Evolutionary conservation across 2,113 vertebrate species (phyloP).

Genomic region (Carlito syrichta): DNA sequence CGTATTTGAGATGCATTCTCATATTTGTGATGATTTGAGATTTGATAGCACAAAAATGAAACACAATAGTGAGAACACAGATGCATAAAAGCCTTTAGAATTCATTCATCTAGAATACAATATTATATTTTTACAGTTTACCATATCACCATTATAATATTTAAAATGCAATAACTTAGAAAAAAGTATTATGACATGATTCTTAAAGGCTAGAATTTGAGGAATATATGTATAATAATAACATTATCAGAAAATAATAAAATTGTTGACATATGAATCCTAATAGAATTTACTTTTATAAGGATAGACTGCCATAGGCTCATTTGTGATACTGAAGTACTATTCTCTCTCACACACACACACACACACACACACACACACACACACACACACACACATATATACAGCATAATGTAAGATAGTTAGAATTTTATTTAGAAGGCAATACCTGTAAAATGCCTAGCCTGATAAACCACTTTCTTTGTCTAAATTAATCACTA

Average conservation of each 20-base stretch:
- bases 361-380: too few species aligned
- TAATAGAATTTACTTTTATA: neutral
- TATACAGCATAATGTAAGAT: neutral
- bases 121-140: neutral
- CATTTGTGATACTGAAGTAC: neutral
- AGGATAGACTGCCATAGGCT: neutral
- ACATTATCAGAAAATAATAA: neutral
- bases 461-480: neutral
- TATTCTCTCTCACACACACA: too few species aligned
- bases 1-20: neutral
- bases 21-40: slow-evolving; percentile 24
- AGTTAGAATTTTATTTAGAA: neutral
- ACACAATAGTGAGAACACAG: neutral
- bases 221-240: neutral
- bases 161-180: slow-evolving; percentile 29
- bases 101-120: neutral
- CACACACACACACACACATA: too few species aligned
- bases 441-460: neutral
- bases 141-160: neutral
- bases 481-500: slow-evolving; percentile 22
- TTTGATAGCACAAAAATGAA: slow-evolving; percentile 8
- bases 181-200: neutral
- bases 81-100: neutral
- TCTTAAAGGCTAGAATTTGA: neutral
- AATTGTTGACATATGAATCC: slow-evolving; percentile 21